Conservation (phyloP, 1,140 invertebrate species). For the Platyura marginata region DNA sequence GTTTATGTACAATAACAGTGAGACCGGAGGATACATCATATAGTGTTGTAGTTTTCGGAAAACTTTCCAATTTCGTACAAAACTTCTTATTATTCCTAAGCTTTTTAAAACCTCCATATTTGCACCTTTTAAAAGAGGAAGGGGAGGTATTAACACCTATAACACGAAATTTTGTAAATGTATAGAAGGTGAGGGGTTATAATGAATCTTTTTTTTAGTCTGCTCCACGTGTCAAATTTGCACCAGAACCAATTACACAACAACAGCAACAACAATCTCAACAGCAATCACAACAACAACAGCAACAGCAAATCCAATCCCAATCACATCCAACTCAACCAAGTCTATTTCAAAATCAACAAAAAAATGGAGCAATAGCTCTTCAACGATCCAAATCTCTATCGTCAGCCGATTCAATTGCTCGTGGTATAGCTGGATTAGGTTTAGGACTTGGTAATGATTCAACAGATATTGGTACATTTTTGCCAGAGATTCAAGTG, state of each 20-base stretch:
- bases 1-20: no score
- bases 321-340: slow-evolving; percentile 5
- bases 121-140: no score
- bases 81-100: no score
- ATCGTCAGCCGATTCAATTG: slow-evolving; percentile 46
- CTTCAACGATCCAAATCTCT: slow-evolving; percentile 60
- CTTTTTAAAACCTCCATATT: no score
- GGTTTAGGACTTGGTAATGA: slow-evolving; percentile 36
- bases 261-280: not conserved
- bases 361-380: slow-evolving; percentile 26
- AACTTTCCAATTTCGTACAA: not conserved
- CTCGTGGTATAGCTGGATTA: slow-evolving; percentile 36
- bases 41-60: no score
- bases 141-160: no score
- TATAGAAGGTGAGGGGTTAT: no score
- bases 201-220: not conserved
- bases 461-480: slow-evolving; percentile 51
- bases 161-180: no score
- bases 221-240: slow-evolving; percentile 19
- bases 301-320: slow-evolving; percentile 8
- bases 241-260: slow-evolving; percentile 12
- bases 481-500: slow-evolving; percentile 47
- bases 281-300: slow-evolving; percentile 6
- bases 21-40: no score
- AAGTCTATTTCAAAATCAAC: slow-evolving; percentile 5